Conservation (phyloP, 2,797 vertebrate genomes). For the Bufotes viridis region DNA sequence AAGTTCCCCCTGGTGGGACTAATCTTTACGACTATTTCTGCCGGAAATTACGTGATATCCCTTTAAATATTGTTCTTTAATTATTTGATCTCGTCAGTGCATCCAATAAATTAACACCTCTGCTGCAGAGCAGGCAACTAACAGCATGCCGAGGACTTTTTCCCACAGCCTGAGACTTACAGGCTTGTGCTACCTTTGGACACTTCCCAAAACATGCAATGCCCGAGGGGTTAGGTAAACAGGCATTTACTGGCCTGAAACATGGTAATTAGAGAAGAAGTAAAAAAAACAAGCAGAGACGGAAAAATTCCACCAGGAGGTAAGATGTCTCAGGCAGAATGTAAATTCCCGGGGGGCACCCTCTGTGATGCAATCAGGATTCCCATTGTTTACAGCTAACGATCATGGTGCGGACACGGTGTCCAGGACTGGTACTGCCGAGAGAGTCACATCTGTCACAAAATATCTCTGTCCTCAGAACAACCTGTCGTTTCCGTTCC, state of each 20-base stretch:
- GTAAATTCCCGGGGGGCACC: background rate
- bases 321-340: slow-evolving; percentile 7
- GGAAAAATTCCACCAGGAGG: slow-evolving; percentile 23
- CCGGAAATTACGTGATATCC: background rate
- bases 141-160: background rate
- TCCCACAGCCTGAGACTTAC: slow-evolving; percentile 4
- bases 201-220: background rate
- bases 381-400: background rate
- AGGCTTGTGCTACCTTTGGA: background rate
- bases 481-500: background rate
- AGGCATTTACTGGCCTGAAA: background rate
- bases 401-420: slow-evolving; percentile 6
- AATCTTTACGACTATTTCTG: background rate
- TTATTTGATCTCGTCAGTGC: background rate
- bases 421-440: background rate
- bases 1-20: background rate
- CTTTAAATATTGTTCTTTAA: background rate
- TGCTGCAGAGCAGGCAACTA: background rate
- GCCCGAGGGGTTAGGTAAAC: slow-evolving; percentile 18
- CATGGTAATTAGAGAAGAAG: background rate
- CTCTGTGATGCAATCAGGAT: slow-evolving; percentile 3
- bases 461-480: background rate
- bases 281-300: background rate
- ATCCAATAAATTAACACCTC: background rate
- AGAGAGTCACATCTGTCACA: background rate